Percentiles rank a stretch among this genome's conserved stretches.
Conservation (phyloP, 1,140 invertebrate genomes). For the Hycleus cichorii region DNA sequence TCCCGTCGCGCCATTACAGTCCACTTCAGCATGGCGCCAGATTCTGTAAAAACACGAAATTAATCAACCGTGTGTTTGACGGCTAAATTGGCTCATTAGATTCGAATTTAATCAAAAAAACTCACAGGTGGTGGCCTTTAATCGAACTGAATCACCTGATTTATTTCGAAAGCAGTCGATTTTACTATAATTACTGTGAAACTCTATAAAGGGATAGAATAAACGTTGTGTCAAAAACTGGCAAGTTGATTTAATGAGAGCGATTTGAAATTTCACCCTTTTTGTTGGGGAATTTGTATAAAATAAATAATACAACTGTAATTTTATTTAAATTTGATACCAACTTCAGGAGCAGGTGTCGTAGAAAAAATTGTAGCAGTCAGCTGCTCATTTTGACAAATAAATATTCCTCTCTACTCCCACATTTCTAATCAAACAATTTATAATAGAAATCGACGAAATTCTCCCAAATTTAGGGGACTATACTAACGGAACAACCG, state of each 20-base stretch:
- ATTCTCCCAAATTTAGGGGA: too few species aligned
- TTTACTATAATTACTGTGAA: too few species aligned
- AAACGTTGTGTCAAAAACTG: not conserved
- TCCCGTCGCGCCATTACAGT: constrained; percentile 31
- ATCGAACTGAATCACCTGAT: constrained; percentile 9
- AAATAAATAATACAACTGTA: constrained; percentile 3
- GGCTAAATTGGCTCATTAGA: too few species aligned
- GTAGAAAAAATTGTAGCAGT: not conserved
- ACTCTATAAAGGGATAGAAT: too few species aligned
- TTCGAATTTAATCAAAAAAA: not conserved
- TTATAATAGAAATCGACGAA: too few species aligned
- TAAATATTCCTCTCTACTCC: not conserved
- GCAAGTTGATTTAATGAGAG: constrained; percentile 11
- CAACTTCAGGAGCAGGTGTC: not conserved
- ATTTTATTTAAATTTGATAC: constrained; percentile 1
- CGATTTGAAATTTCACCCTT: constrained; percentile 11
- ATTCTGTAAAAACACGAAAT: too few species aligned
- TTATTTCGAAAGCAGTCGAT: constrained; percentile 4
- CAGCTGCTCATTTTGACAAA: too few species aligned
- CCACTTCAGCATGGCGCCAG: constrained; percentile 37
- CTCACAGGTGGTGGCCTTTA: not conserved
- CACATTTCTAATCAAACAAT: not conserved
- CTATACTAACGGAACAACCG: too few species aligned
- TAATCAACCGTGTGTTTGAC: too few species aligned
- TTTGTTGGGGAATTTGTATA: constrained; percentile 4